These are phyloP conservation scores for Gastrophryne carolinensis DNA, from an alignment of 2,797 vertebrate species.

Conservation along the genomic window DNA sequence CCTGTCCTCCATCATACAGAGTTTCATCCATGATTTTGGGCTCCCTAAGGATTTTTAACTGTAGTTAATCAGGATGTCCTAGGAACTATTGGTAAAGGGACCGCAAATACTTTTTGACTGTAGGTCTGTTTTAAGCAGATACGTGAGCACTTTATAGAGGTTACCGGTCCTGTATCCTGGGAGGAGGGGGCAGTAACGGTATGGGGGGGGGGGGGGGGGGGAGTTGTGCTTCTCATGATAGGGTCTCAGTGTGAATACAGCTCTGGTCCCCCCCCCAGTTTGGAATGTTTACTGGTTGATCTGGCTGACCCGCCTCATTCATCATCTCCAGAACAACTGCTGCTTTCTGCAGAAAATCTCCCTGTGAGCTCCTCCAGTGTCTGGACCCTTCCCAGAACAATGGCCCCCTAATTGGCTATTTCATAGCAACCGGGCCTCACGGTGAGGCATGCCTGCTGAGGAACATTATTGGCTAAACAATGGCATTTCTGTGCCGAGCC, in stretches of 20 bases:
- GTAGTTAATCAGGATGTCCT: too few species aligned
- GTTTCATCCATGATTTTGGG: too few species aligned
- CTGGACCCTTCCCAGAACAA: conserved; percentile 10
- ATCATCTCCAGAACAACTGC: not conserved
- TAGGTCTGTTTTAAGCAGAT: too few species aligned
- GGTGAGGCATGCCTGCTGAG: conserved; percentile 8
- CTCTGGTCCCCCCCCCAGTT: not conserved
- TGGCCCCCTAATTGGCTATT: not conserved
- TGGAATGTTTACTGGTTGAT: not conserved
- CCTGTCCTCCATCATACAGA: too few species aligned
- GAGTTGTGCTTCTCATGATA: too few species aligned
- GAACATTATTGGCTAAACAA: not conserved
- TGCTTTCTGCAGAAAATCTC: not conserved
- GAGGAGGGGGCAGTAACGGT: too few species aligned
- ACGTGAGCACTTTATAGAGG: too few species aligned
- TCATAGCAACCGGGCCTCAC: conserved; percentile 18
- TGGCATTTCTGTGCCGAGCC: not conserved
- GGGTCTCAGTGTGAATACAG: not conserved
- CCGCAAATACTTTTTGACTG: too few species aligned
- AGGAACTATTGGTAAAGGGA: too few species aligned
- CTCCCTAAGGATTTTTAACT: too few species aligned
- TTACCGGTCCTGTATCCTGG: too few species aligned
- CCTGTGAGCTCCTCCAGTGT: not conserved
- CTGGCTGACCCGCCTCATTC: not conserved
- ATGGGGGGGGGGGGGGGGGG: too few species aligned